phyloP scores from a whole-genome alignment of 2,888 invertebrate species.

The Cantharis rustica region DNA sequence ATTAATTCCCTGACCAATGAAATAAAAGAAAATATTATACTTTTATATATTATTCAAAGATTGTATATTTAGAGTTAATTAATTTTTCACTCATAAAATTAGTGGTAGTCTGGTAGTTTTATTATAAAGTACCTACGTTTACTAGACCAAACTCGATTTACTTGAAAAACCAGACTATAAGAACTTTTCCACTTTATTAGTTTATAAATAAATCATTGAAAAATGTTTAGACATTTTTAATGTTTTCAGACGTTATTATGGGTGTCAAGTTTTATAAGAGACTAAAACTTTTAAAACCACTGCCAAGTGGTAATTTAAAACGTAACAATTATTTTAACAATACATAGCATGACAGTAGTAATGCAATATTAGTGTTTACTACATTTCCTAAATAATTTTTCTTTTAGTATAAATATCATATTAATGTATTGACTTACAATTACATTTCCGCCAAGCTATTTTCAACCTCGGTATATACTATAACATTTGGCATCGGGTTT shows the following conservation, averaged over 20 bases:
- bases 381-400: neutral
- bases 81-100: neutral
- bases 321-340: neutral
- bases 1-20: too few species aligned
- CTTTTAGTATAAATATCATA: neutral
- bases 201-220: neutral
- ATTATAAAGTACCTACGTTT: neutral
- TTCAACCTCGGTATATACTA: neutral
- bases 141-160: neutral
- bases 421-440: neutral
- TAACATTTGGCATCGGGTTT: neutral
- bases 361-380: neutral
- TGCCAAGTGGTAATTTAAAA: neutral
- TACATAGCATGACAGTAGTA: neutral
- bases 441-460: neutral
- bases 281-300: neutral
- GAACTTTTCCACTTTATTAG: neutral
- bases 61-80: too few species aligned
- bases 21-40: too few species aligned
- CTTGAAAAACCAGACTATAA: neutral
- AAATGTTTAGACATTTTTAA: neutral
- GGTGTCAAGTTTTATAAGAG: neutral
- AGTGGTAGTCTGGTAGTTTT: neutral
- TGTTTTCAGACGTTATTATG: neutral
- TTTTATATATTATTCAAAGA: too few species aligned